These are phyloP conservation scores for Scophthalmus maximus DNA, from an alignment of 2,113 vertebrate species.

Conservation along the genomic window DNA sequence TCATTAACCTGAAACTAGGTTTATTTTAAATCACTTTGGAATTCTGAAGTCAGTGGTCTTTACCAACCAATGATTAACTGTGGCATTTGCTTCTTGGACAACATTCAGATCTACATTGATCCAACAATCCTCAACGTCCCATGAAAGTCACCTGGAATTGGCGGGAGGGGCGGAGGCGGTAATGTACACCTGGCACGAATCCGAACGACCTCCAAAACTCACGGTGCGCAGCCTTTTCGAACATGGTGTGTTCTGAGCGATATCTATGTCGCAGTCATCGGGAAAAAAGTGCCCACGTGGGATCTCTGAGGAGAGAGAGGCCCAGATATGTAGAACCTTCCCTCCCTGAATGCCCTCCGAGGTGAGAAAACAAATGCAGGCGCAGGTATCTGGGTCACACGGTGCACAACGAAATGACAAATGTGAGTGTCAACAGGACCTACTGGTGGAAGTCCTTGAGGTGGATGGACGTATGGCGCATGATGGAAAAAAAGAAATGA, in stretches of 20 bases:
- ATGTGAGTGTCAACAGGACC: not conserved
- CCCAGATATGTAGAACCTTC: conserved; percentile 54
- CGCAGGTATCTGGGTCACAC: conserved; percentile 62
- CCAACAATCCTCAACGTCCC: conserved; percentile 9
- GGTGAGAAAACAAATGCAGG: conserved; percentile 52
- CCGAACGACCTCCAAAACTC: conserved; percentile 69
- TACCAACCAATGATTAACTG: no score
- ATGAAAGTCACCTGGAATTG: conserved; percentile 55
- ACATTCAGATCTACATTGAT: not conserved
- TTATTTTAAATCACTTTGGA: no score
- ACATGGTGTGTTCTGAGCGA: conserved; percentile 67
- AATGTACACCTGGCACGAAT: conserved; percentile 68
- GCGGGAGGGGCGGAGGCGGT: conserved; percentile 26
- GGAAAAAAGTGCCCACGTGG: conserved; percentile 59
- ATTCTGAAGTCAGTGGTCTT: no score
- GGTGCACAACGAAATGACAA: not conserved
- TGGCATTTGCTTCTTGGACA: no score
- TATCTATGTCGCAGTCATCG: conserved; percentile 73
- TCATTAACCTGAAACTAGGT: no score
- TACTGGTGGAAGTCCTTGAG: not conserved
- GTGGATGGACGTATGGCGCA: not conserved
- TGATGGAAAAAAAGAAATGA: not conserved
- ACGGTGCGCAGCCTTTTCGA: conserved; percentile 21
- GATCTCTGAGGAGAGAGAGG: conserved; percentile 60
- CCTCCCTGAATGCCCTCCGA: conserved; percentile 32